Conservation (phyloP, 2,797 vertebrate species). For the Rhynchotus rufescens region DNA sequence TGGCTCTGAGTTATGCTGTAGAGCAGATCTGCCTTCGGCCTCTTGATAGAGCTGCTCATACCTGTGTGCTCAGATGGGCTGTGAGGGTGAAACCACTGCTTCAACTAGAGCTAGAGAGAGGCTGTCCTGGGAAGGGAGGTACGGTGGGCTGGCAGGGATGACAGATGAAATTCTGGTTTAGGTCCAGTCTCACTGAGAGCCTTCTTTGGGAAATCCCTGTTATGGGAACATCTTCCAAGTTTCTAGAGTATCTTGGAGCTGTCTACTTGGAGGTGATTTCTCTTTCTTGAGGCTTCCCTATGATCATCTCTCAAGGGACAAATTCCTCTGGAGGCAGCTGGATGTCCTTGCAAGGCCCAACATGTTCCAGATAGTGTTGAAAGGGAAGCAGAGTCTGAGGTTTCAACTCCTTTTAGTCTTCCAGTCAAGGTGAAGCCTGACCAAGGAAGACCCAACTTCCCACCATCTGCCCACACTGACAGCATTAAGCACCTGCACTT, state of each 20-base stretch:
- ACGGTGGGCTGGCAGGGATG: neutral
- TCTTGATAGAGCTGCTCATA: neutral
- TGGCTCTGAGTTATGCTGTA: neutral
- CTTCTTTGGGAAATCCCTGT: neutral
- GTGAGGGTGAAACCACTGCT: neutral
- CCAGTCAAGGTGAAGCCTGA: slow-evolving; percentile 58
- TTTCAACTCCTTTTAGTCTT: slow-evolving; percentile 63
- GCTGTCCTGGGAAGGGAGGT: neutral
- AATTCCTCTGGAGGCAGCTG: neutral
- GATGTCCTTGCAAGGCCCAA: neutral
- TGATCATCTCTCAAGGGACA: neutral
- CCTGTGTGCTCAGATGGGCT: neutral
- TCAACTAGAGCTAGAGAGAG: neutral
- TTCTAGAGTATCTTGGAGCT: neutral
- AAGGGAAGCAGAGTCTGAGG: slow-evolving; percentile 28
- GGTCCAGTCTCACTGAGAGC: neutral
- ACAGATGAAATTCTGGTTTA: neutral
- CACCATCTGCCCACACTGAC: neutral
- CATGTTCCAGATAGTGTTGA: neutral
- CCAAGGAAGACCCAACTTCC: slow-evolving; percentile 48
- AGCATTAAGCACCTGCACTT: slow-evolving; percentile 74
- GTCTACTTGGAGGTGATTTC: neutral
- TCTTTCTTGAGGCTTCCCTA: neutral
- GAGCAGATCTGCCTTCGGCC: neutral
- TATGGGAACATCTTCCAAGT: neutral